Base-by-base conservation (phyloP, 2,113 vertebrate species). In the Pelmatolapia mariae region DNA sequence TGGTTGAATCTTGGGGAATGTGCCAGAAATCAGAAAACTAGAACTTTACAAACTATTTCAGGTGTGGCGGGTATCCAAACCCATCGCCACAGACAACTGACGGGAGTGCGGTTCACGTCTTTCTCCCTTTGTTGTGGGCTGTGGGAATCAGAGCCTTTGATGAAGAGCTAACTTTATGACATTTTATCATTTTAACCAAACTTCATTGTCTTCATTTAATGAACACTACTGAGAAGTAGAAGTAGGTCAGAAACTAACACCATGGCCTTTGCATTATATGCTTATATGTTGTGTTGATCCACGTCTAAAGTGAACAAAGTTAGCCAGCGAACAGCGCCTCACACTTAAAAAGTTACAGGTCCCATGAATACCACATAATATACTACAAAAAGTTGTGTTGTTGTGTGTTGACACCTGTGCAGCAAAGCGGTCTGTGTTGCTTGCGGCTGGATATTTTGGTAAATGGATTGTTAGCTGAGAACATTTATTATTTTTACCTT, bases 401-500 rank as follows among this genome's bases (percentile, higher is more conserved):
- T 4, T 43, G 40, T 78, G 47, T n/a, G 10, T 15, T 1, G 29
- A 45, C 52, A 45, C 22, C 19, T 81, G 4, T 59, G 31, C 24
- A 31, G 16, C 19, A 43, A 50, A 19, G 24, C 10, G 6, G 43
- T 50, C 10, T 59, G 22, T 43, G 22, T 45, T 12, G 26, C 15
- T 18, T 47, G 43, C 6, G 16, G 24, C 16, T 78, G 26, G 71
- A 78, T 31, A 78, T 50, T 50, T 78, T 50, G 15, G 18, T 78
- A 31, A 78, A 78, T 31, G 10, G 26, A 12, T n/a, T 11, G 13
- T 31, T 24, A 10, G 7, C 8, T 1, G 19, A 68, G 24, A 63
- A 40, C 5, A 3, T 81, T 84, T 11, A 8, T 57, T 22, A 2
- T 54, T 22, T 85, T 88, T 89, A 96, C 96, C 94, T 94, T 95